phyloP scores from a whole-genome alignment of 2,797 vertebrate species.

The Knipowitschia caucasica region DNA sequence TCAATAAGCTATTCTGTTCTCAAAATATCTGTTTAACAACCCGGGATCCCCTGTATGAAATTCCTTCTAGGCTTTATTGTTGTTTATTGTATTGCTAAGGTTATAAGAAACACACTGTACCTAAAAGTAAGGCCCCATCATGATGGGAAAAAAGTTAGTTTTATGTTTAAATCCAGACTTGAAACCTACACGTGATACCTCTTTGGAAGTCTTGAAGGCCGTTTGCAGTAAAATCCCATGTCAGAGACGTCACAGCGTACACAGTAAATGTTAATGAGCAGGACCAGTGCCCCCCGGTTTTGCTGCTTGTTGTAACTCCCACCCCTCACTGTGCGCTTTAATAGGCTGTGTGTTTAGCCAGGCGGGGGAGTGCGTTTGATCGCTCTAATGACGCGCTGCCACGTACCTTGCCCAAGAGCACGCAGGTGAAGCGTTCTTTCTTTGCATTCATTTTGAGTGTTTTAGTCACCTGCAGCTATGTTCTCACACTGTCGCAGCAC shows the following conservation, averaged over 20 bases:
- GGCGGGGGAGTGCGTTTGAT: constrained; percentile 72
- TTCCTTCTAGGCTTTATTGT: no score
- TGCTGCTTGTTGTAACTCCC: constrained; percentile 59
- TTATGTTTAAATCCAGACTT: no score
- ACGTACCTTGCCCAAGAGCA: constrained; percentile 60
- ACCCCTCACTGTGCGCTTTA: constrained; percentile 71
- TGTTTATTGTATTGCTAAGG: no score
- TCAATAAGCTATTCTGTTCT: no score
- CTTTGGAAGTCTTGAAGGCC: neutral
- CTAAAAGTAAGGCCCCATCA: no score
- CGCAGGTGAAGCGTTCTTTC: constrained; percentile 61
- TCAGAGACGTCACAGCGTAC: constrained; percentile 45
- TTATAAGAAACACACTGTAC: no score
- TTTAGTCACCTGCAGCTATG: constrained; percentile 30
- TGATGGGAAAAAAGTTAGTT: no score
- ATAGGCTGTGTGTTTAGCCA: constrained; percentile 67
- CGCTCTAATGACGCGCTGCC: constrained; percentile 72
- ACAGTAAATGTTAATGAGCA: constrained; percentile 71
- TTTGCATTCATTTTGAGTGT: constrained; percentile 46
- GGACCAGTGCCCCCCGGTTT: constrained; percentile 1
- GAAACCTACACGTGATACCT: neutral
- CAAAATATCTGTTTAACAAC: no score
- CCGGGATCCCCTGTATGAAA: no score
- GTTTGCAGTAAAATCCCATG: constrained; percentile 12
- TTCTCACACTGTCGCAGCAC: constrained; percentile 25